Conservation (phyloP, 1,140 invertebrate species). For the Lepidurus couesii region DNA sequence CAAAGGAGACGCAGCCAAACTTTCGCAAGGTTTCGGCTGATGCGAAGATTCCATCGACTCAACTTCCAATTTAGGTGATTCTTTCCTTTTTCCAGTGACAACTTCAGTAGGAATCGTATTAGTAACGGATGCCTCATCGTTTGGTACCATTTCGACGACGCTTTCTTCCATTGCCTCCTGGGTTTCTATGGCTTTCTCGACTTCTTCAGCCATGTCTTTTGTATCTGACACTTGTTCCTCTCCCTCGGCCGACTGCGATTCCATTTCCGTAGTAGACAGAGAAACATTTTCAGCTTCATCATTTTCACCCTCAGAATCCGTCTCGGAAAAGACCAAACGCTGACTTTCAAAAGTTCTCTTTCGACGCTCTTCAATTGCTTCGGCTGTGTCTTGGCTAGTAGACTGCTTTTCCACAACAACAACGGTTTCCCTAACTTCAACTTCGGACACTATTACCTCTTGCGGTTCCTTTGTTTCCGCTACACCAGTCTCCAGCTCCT, state of each 20-base stretch:
- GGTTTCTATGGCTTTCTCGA: neutral
- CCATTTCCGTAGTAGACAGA: too few relatives aligned
- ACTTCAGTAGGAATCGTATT: too few relatives aligned
- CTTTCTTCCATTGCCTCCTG: slow-evolving; percentile 1
- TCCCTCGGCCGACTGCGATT: too few relatives aligned
- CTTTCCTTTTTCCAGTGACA: too few relatives aligned
- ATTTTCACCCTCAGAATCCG: neutral
- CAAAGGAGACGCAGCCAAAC: too few relatives aligned
- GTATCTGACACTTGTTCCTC: too few relatives aligned
- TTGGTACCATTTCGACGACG: neutral
- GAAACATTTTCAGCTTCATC: too few relatives aligned
- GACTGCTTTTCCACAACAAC: neutral
- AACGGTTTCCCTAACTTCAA: neutral
- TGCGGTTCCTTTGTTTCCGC: too few relatives aligned
- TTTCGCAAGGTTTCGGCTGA: too few relatives aligned
- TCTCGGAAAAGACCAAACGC: neutral
- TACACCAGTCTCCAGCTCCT: neutral
- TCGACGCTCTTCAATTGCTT: neutral
- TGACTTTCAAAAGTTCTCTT: neutral
- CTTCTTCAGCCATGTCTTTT: neutral
- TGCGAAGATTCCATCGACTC: too few relatives aligned
- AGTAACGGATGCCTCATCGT: neutral
- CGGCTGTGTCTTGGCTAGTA: neutral
- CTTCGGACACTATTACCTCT: neutral
- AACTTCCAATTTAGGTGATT: too few relatives aligned